phyloP scores from a whole-genome alignment of 2,888 invertebrate genomes.

The Entomobrya multifasciata region DNA sequence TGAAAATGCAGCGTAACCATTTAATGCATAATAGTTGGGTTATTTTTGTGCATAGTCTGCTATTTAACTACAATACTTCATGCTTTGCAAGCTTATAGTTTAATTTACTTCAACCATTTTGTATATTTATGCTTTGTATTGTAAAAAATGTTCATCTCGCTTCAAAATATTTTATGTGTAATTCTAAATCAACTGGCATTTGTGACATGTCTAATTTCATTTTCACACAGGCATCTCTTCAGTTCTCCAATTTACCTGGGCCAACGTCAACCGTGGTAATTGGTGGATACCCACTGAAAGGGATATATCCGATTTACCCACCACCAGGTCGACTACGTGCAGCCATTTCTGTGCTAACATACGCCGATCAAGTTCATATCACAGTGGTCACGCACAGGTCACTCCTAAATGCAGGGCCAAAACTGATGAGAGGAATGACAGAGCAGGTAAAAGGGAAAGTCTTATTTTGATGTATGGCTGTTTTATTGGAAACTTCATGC shows the following conservation, averaged over 20 bases:
- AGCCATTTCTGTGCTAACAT: slow-evolving; percentile 83
- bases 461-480: neutral
- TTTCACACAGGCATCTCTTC: slow-evolving; percentile 80
- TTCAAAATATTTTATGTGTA: no score
- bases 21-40: no score
- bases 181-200: no score
- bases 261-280: slow-evolving; percentile 82
- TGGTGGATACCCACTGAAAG: slow-evolving; percentile 81
- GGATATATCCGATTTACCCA: slow-evolving; percentile 82
- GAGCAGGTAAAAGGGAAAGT: slow-evolving; percentile 65
- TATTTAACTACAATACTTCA: no score
- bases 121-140: no score
- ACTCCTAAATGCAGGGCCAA: slow-evolving; percentile 78
- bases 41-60: no score
- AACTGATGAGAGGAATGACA: slow-evolving; percentile 75
- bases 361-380: slow-evolving; percentile 83
- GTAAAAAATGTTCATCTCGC: no score
- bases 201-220: no score
- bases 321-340: slow-evolving; percentile 82
- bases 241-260: slow-evolving; percentile 83
- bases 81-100: no score
- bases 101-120: no score
- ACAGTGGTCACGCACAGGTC: slow-evolving; percentile 82
- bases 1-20: no score
- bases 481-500: neutral